Base-by-base conservation (phyloP, 2,888 invertebrate species). In the Uropetala carovei region DNA sequence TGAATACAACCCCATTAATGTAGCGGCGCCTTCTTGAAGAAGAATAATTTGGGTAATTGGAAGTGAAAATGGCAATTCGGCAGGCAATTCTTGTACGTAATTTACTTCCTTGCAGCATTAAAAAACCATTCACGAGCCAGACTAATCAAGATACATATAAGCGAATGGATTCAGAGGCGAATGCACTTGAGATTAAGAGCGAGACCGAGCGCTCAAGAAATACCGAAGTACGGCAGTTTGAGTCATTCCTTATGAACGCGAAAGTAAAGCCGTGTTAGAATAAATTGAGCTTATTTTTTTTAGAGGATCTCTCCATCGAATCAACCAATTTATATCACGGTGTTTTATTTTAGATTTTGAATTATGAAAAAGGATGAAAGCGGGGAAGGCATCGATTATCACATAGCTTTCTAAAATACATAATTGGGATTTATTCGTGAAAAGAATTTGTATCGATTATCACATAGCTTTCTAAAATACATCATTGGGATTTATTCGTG, bases 11-110 rank as follows among this genome's bases (percentile, higher is more conserved):
- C 13, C 75, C 27, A 43, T 43, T 43, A 43, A 43, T 5, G 0
- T 22, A 5, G 75, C 16, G 16, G 14, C 64, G 64, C 18, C 22
- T 22, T 22, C 22, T 68, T 18, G 68, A 8, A 68, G 75, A 75
- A 27, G 75, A 75, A 75, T 75, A 75, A 75, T 75, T 75, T 75
- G 22, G 75, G 75, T 27, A 75, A 75, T 22, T 75, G 13, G 75
- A 75, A 75, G 22, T 75, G 22, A 75, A 75, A 75, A 75, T 75
- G 75, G 75, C 27, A 75, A 75, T 75, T 75, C 27, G 27, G 13
- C 75, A 75, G 22, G 75, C 75, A 22, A 75, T 75, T 75, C 75
- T 27, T 22, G 75, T 27, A 75, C 27, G 75, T 27, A 75, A 75
- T 75, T 43, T 75, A 75, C 75, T 75, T 75, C 27, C 75, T 75